Base-by-base conservation (phyloP, 2,113 vertebrate species). In the Grallaria varia region DNA sequence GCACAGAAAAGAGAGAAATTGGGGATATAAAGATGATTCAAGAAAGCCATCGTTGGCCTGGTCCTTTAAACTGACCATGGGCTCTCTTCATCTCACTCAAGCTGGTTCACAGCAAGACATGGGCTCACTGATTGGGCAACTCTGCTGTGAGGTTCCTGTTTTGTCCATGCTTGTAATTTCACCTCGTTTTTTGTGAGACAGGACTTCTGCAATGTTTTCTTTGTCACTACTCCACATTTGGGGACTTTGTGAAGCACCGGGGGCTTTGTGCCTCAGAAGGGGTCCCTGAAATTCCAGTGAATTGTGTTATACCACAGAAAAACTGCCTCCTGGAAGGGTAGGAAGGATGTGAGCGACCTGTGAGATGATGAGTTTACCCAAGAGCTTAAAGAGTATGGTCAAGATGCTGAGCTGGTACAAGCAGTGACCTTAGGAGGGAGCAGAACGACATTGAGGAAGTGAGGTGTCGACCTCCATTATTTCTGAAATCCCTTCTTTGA, bases 401-500 rank as follows among this genome's bases (percentile, higher is more conserved):
- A 28, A 80, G 72, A 18, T 42, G 39, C 3, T 76, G 72, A 69
- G n/a, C 49, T 90, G 82, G n/a, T 62, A 82, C n/a, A 24, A 90
- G 42, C 20, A 72, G 47, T 20, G 27, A 47, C 27, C 35, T 39
- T 68, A 42, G 47, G 45, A 88, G 39, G 66, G 62, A 85, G 14
- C 17, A 72, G 69, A 81, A 50, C 68, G 73, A 64, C 56, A 31
- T 52, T 20, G 60, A 78, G 86, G 56, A 94, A 75, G 28, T 59
- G 69, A 95, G 33, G 28, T 73, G 79, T 71, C 69, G 28, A 8
- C 3, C 2, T 39, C 40, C 66, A 72, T 40, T 67, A 90, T 63
- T 92, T 44, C 64, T 68, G 89, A 55, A 68, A 58, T 82, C 68
- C 84, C 66, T 60, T 47, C 64, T 91, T 53, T 55, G 23, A 14